Percentiles rank a stretch among this genome's conserved stretches.
Evolutionary conservation across 2,113 vertebrate species (phyloP).

Genomic region (Neofelis nebulosa): DNA sequence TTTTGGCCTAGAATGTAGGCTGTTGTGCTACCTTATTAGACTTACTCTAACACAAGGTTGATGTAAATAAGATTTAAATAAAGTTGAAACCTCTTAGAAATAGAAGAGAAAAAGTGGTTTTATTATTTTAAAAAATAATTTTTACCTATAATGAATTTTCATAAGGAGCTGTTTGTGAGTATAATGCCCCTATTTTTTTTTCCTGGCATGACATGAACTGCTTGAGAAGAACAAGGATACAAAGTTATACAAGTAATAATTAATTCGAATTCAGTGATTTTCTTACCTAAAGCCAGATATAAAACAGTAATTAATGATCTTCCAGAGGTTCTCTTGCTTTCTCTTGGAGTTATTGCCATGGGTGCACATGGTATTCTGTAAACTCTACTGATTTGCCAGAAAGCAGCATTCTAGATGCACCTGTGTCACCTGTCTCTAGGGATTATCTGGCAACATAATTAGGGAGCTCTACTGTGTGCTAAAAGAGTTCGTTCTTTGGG

Average conservation of each 20-base stretch:
- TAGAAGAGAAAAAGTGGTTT: neutral
- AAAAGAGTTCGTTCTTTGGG: neutral
- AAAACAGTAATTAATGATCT: neutral
- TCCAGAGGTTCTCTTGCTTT: neutral
- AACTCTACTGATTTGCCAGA: slow-evolving; percentile 15
- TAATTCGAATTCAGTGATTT: neutral
- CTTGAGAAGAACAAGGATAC: neutral
- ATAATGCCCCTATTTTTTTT: neutral
- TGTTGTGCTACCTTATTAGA: neutral
- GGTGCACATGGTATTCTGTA: neutral
- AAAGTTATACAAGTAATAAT: neutral
- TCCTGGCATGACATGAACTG: neutral
- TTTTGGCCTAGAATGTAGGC: neutral
- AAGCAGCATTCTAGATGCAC: neutral
- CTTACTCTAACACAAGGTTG: neutral
- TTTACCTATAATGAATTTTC: neutral
- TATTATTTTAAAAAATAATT: slow-evolving; percentile 23
- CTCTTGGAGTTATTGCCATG: neutral
- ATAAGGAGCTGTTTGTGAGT: neutral
- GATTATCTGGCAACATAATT: neutral
- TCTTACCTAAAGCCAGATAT: neutral
- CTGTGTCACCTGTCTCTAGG: neutral
- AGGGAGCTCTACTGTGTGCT: neutral
- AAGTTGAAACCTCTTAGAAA: neutral
- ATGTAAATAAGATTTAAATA: slow-evolving; percentile 19